Conservation (phyloP, 2,113 vertebrate species). For the Orthonyx spaldingii region DNA sequence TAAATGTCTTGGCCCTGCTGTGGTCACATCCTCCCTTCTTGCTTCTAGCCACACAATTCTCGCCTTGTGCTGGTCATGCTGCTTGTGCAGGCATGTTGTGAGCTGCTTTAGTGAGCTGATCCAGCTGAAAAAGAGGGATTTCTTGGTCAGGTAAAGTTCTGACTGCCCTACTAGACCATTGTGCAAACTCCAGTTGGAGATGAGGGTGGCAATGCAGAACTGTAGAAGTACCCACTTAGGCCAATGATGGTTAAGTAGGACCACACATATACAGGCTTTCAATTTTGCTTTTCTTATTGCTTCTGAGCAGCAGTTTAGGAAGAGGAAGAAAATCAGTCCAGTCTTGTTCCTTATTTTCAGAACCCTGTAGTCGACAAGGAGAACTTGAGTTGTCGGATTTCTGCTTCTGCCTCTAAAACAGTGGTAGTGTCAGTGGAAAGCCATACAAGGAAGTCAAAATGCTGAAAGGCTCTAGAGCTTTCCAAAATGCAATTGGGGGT, state of each 20-base stretch:
- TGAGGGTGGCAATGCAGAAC: neutral
- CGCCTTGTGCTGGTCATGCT: neutral
- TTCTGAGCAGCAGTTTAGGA: neutral
- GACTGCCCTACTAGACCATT: neutral
- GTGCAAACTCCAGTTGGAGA: neutral
- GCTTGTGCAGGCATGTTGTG: neutral
- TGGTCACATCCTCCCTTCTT: neutral
- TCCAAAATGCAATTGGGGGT: neutral
- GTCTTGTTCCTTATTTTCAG: neutral
- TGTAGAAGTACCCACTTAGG: neutral
- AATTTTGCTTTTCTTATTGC: neutral
- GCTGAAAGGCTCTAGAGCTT: neutral
- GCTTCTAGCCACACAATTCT: neutral
- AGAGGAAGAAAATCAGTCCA: neutral
- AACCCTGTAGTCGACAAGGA: neutral
- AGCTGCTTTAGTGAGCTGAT: neutral
- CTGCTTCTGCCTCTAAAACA: neutral
- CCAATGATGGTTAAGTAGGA: neutral
- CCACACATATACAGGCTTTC: neutral
- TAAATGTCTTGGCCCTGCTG: neutral
- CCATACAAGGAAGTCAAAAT: neutral
- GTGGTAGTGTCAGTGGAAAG: neutral
- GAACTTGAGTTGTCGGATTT: neutral
- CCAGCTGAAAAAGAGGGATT: neutral
- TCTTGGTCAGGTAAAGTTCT: neutral